These are phyloP conservation scores for Sparus aurata DNA, from an alignment of 2,797 vertebrate species.

Conservation along the genomic window DNA sequence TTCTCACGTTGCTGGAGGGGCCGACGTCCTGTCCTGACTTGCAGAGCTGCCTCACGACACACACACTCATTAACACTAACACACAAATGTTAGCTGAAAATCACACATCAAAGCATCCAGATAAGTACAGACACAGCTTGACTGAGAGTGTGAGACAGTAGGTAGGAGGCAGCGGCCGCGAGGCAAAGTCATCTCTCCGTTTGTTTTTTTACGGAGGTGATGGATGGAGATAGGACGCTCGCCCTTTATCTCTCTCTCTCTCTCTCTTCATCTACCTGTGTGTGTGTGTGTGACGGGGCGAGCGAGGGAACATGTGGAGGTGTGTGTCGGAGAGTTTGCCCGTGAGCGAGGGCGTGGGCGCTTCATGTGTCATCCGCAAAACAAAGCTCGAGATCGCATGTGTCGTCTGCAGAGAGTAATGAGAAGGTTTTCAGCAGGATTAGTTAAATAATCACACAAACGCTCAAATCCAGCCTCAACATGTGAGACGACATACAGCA, in stretches of 20 bases:
- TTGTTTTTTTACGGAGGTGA: constrained; percentile 40
- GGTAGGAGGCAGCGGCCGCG: constrained; percentile 52
- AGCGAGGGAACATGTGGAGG: background rate
- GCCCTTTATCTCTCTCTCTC: constrained; percentile 28
- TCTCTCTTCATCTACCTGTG: constrained; percentile 5
- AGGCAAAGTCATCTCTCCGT: constrained; percentile 55
- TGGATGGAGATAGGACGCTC: constrained; percentile 44
- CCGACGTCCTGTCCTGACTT: constrained; percentile 58
- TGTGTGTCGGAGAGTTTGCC: constrained; percentile 37
- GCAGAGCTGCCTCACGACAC: constrained; percentile 30
- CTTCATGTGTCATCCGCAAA: constrained; percentile 35
- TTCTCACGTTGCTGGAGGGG: constrained; percentile 40
- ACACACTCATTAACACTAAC: constrained; percentile 33
- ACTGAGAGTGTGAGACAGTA: constrained; percentile 59
- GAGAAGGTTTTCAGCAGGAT: no score
- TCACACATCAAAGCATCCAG: constrained; percentile 60
- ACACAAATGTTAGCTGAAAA: constrained; percentile 17
- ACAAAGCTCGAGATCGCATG: constrained; percentile 19
- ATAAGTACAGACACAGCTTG: constrained; percentile 56
- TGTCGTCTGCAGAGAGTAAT: background rate
- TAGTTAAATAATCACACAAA: background rate
- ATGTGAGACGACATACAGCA: background rate
- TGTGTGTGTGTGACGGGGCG: constrained; percentile 13
- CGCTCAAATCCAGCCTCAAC: background rate
- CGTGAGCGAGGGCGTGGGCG: constrained; percentile 30